Percentiles rank a stretch among this genome's conserved stretches.
phyloP scores from a whole-genome alignment of 2,113 vertebrate species.

The Oreochromis spilurus region DNA sequence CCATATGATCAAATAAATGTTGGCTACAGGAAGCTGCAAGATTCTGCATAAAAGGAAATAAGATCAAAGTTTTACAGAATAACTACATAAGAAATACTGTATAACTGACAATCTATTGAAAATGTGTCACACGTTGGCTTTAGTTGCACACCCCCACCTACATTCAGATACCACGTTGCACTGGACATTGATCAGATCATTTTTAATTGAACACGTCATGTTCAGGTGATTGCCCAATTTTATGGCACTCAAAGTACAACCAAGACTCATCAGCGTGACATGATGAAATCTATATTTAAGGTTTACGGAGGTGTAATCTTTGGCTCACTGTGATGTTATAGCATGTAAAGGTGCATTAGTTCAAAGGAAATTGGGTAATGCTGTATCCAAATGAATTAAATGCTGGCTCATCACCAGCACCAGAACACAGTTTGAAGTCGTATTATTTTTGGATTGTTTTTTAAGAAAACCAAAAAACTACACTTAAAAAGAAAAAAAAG shows the following conservation, averaged over 20 bases:
- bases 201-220: slow-evolving; percentile 22
- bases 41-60: background rate
- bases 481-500: too few species aligned
- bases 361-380: background rate
- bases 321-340: background rate
- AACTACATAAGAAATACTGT: background rate
- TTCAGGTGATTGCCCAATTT: background rate
- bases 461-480: background rate
- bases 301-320: background rate
- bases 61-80: background rate
- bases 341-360: background rate
- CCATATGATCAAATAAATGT: background rate
- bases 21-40: background rate
- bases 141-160: background rate
- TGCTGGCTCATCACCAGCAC: background rate
- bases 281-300: background rate
- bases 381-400: background rate
- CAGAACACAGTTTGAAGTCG: accelerated
- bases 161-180: background rate
- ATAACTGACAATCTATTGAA: background rate
- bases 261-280: background rate
- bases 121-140: background rate
- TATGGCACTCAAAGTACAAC: slow-evolving; percentile 20
- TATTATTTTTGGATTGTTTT: background rate
- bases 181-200: slow-evolving; percentile 17